A percentile compares a stretch with the other conserved stretches of the same genome.
Conservation (phyloP, 2,113 vertebrate species). For the Tor tambroides region DNA sequence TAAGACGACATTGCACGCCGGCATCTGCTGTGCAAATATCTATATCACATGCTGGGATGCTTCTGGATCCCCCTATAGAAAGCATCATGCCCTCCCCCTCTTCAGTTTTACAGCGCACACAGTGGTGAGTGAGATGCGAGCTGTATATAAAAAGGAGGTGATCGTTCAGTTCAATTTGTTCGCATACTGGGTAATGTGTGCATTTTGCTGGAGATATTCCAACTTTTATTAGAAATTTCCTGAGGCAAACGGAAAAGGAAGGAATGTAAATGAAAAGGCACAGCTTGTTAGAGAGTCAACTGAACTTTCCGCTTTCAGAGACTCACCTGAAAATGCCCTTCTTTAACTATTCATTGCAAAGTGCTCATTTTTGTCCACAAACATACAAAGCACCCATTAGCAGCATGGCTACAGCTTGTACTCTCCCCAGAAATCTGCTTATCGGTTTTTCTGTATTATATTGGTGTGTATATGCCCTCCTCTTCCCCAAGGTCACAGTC, state of each 20-base stretch:
- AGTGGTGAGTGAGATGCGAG: conserved; percentile 8
- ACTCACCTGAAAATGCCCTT: conserved; percentile 65
- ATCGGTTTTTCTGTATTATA: conserved; percentile 31
- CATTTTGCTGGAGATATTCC: conserved; percentile 61
- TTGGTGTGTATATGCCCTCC: neutral
- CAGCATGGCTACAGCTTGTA: conserved; percentile 61
- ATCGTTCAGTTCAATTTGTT: conserved; percentile 62
- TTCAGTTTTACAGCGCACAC: conserved; percentile 39
- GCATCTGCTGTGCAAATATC: conserved; percentile 50
- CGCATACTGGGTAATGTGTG: conserved; percentile 8
- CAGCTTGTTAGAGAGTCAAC: conserved; percentile 67
- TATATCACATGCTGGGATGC: conserved; percentile 52
- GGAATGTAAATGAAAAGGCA: conserved; percentile 66
- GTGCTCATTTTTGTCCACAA: conserved; percentile 58
- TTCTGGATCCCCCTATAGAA: conserved; percentile 22
- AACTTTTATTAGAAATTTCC: conserved; percentile 67
- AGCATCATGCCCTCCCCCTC: conserved; percentile 14
- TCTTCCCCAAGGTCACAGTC: conserved; percentile 67
- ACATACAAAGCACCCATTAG: conserved; percentile 63
- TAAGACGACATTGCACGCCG: conserved; percentile 46
- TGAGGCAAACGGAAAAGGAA: conserved; percentile 59
- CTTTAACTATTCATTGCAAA: conserved; percentile 71
- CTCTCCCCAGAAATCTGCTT: conserved; percentile 42
- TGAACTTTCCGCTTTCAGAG: conserved; percentile 72
- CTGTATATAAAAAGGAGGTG: conserved; percentile 49